Evolutionary conservation across 2,888 invertebrate species (phyloP), one percentile per base, ranked within the genome.

Genomic region (Melitaea athalia): DNA sequence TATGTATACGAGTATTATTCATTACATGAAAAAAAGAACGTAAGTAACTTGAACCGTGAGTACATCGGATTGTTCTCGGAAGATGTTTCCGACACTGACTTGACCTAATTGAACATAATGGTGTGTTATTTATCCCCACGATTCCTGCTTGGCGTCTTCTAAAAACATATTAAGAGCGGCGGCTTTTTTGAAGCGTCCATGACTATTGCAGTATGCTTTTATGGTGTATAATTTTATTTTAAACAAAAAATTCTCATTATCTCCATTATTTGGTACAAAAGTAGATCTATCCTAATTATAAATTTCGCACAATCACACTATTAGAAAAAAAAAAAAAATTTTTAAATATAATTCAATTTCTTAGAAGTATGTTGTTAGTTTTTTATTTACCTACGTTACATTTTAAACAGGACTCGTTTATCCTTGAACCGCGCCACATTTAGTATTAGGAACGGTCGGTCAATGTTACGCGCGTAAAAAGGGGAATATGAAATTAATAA

Each of bases 51-150:
- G 82, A 86, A 84, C 88, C 88, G 86, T 91, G 89, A 88, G 88
- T 89, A 86, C 80, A 78, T 74, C 65, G 83, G 89, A 90, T 91
- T 91, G 90, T 92, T 91, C 91, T 90, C 84, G 81, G 86, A 87
- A 89, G 82, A 84, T 79, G 79, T 87, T 83, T 82, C 90, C 83
- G 88, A 85, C 85, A 85, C 85, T 81, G 86, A 79, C 86, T 86
- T 92, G 91, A 91, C 92, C 92, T 87, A 91, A 91, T 92, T 92
- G 89, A 88, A 89, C 88, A 91, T 92, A 92, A 92, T 91, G 85
- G 87, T 82, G 83, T 86, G 81, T 89, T 89, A 88, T 91, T 87
- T 88, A 84, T 81, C 82, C 82, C 79, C 76, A 78, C 76, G 83
- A 84, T 85, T 85, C 85, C 85, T 81, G 80, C 79, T 78, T 78